These are phyloP conservation scores for Psettodes erumei DNA, from an alignment of 2,113 vertebrate genomes.

Conservation along the genomic window DNA sequence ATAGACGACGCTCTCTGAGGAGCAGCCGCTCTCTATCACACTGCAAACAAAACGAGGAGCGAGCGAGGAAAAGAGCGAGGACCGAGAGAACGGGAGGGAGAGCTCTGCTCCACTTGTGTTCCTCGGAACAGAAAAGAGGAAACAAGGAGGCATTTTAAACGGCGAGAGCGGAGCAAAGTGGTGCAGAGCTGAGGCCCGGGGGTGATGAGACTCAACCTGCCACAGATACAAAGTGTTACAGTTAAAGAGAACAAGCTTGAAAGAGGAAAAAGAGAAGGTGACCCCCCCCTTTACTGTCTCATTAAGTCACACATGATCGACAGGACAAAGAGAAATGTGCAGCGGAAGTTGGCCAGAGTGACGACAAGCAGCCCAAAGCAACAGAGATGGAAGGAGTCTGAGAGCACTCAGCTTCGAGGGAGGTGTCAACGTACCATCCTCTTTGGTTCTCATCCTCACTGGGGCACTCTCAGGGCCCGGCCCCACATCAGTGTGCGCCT, in stretches of 20 bases:
- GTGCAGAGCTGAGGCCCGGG: slow-evolving; percentile 20
- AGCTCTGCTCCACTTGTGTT: slow-evolving; percentile 47
- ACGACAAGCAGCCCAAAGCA: slow-evolving; percentile 28
- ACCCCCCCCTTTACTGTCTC: slow-evolving; percentile 23
- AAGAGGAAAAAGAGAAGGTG: slow-evolving; percentile 28
- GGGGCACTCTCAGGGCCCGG: slow-evolving; percentile 95
- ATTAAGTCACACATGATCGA: slow-evolving; percentile 55
- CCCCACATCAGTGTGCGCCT: slow-evolving; percentile 97
- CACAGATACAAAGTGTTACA: slow-evolving; percentile 30
- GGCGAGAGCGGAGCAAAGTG: slow-evolving; percentile 42
- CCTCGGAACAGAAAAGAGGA: slow-evolving; percentile 26
- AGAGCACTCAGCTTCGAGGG: slow-evolving; percentile 28
- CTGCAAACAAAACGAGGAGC: slow-evolving; percentile 62
- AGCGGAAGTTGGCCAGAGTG: slow-evolving; percentile 16
- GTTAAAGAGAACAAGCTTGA: slow-evolving; percentile 31
- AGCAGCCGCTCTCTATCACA: slow-evolving; percentile 55
- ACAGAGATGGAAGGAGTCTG: slow-evolving; percentile 23
- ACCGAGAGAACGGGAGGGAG: background rate
- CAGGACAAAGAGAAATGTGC: slow-evolving; percentile 30
- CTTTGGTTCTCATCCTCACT: slow-evolving; percentile 92
- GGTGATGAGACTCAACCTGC: slow-evolving; percentile 53
- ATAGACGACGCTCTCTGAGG: slow-evolving; percentile 71
- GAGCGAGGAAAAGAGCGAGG: slow-evolving; percentile 19
- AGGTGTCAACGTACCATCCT: slow-evolving; percentile 91
- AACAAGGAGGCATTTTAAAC: slow-evolving; percentile 28